Base-by-base conservation (phyloP, 2,888 invertebrate genomes). In the Isotomurus palustris region DNA sequence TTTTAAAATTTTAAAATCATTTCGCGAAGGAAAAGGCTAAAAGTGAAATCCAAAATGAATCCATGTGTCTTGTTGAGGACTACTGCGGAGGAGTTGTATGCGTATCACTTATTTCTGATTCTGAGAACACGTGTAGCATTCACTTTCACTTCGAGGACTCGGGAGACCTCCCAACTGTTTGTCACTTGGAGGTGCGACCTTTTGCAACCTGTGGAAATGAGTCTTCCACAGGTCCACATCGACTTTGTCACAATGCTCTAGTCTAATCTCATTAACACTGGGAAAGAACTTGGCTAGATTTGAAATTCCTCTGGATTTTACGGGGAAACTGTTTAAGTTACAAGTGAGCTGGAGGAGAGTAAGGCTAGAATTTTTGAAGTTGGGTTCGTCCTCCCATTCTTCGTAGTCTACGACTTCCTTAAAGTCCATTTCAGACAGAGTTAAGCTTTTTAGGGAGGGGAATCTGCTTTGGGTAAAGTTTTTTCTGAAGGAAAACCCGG, bases 41-140 rank as follows among this genome's bases (percentile, higher is more conserved):
- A n/a, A n/a, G n/a, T n/a, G n/a, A n/a, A n/a, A n/a, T n/a, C n/a
- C n/a, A n/a, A n/a, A n/a, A n/a, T n/a, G n/a, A n/a, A n/a, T n/a
- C n/a, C n/a, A n/a, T n/a, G n/a, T n/a, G n/a, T n/a, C n/a, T n/a
- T n/a, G n/a, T n/a, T n/a, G n/a, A n/a, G n/a, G n/a, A n/a, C n/a
- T n/a, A n/a, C n/a, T n/a, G n/a, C n/a, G n/a, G n/a, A n/a, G n/a
- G n/a, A n/a, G n/a, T n/a, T n/a, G n/a, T n/a, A n/a, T n/a, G n/a
- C n/a, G n/a, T n/a, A n/a, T n/a, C n/a, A n/a, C n/a, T n/a, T n/a
- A n/a, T n/a, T n/a, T n/a, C n/a, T n/a, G n/a, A n/a, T n/a, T n/a
- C n/a, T n/a, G n/a, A n/a, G 14, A 47, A 47, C 47, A 55, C 27
- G 40, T 40, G 24, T 40, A 48, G 48, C 55, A 55, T 22, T 49